These are phyloP conservation scores for Xylocampa areola DNA, from an alignment of 2,888 invertebrate genomes.

Conservation along the genomic window DNA sequence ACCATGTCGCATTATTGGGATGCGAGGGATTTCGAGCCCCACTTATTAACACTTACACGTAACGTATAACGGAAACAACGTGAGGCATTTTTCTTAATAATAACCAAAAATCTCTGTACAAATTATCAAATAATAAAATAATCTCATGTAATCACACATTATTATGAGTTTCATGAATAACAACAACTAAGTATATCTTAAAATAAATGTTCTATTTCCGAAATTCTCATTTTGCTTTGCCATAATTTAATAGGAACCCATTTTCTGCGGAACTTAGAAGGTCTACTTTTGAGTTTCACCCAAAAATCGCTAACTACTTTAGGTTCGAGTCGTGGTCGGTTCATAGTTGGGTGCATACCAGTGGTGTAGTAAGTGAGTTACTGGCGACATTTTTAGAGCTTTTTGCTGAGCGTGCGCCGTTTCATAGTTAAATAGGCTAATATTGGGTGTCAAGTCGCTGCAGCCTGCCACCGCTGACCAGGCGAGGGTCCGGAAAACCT, in stretches of 20 bases:
- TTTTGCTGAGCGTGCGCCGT: conserved; percentile 77
- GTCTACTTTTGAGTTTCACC: too few species aligned
- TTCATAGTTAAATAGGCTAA: conserved; percentile 83
- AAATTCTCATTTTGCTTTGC: too few species aligned
- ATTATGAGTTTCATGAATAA: too few species aligned
- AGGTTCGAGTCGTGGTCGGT: conserved; percentile 50
- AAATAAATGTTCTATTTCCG: too few species aligned
- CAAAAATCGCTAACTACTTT: conserved; percentile 47
- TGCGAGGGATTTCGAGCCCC: conserved; percentile 10
- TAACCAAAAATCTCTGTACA: conserved; percentile 9
- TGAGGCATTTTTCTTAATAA: conserved; percentile 34
- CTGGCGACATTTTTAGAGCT: conserved; percentile 85
- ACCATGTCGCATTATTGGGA: conserved; percentile 9
- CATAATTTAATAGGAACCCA: too few species aligned
- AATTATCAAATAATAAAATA: background rate
- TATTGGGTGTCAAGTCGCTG: conserved; percentile 73
- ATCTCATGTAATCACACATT: too few species aligned
- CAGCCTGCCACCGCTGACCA: conserved; percentile 51
- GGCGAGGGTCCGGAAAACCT: conserved; percentile 56
- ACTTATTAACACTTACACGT: too few species aligned
- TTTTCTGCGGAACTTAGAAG: too few species aligned
- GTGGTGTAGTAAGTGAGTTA: conserved; percentile 81
- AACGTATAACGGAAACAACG: conserved; percentile 21
- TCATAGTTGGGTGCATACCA: conserved; percentile 68
- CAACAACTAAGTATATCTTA: too few species aligned